Evolutionary conservation across 2,113 vertebrate species (phyloP).

Genomic region (Odobenus rosmarus): DNA sequence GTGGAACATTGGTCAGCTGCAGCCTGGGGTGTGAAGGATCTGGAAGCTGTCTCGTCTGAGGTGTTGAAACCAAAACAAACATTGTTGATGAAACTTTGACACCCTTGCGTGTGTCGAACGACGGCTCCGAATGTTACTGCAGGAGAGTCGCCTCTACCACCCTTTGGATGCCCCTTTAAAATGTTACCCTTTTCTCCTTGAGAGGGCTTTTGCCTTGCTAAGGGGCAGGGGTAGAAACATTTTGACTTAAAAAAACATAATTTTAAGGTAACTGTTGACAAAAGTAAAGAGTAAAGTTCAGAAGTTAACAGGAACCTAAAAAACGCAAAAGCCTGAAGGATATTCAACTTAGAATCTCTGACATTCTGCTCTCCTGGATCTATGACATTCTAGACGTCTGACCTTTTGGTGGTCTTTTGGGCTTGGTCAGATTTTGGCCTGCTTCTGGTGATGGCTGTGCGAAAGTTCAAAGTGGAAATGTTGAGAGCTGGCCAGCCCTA

Average conservation of each 20-base stretch:
- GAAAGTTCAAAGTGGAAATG: neutral
- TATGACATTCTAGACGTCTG: rapidly evolving
- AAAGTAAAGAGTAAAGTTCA: neutral
- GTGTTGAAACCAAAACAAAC: constrained; percentile 56
- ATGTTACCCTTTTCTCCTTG: neutral
- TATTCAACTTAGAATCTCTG: neutral
- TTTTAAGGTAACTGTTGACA: constrained; percentile 31
- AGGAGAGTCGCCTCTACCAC: constrained; percentile 48
- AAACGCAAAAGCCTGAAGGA: neutral
- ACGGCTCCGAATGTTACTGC: constrained; percentile 48
- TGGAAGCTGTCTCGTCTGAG: constrained; percentile 67
- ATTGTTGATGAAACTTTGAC: constrained; percentile 42
- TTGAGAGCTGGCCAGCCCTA: neutral
- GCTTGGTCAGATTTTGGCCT: neutral
- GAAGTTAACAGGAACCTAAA: neutral
- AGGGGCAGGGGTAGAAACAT: neutral
- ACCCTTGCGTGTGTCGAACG: neutral
- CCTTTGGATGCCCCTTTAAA: constrained; percentile 31
- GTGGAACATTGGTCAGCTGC: constrained; percentile 65
- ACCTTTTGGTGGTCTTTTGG: neutral
- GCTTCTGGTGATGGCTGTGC: neutral
- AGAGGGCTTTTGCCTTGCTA: constrained; percentile 43
- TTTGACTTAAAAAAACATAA: neutral
- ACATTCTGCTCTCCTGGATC: neutral
- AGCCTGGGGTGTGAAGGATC: constrained; percentile 67